Conservation (phyloP, 2,888 invertebrate genomes). For the Aphidius colemani region DNA sequence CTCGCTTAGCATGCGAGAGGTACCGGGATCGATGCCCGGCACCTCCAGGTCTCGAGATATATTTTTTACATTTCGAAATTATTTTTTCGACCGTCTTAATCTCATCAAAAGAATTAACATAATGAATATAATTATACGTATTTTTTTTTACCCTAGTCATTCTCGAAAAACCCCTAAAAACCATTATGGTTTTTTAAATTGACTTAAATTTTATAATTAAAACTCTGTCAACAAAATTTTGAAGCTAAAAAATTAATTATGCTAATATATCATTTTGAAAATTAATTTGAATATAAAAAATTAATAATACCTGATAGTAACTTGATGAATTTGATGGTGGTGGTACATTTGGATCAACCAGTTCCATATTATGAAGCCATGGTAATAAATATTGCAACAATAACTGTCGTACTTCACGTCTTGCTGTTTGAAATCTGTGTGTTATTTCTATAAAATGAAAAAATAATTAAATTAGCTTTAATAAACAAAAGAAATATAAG, state of each 20-base stretch:
- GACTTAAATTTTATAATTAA: conserved; percentile 1
- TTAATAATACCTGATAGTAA: conserved; percentile 74
- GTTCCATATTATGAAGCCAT: conserved; percentile 98
- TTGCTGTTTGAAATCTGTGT: conserved; percentile 92
- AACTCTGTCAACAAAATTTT: background rate
- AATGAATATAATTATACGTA: background rate
- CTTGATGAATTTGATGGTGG: conserved; percentile 80
- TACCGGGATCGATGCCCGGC: conserved; percentile 43
- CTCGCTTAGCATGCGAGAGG: conserved; percentile 59
- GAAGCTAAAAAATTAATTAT: background rate
- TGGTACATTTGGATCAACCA: conserved; percentile 96
- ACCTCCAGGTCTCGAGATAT: conserved; percentile 29
- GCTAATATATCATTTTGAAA: background rate
- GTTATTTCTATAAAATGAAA: conserved; percentile 80
- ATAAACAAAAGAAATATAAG: background rate
- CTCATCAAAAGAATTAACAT: conserved; percentile 28
- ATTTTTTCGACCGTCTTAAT: conserved; percentile 17
- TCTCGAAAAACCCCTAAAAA: too few species aligned
- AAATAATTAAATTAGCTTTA: conserved; percentile 18
- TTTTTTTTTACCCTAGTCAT: background rate
- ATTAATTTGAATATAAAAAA: background rate
- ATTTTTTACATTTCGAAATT: background rate
- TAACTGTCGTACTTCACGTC: conserved; percentile 88
- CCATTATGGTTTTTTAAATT: background rate
- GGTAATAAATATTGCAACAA: conserved; percentile 91